Evolutionary conservation across 1,140 invertebrate species (phyloP).

Genomic region (Hylyphantes graminicola): DNA sequence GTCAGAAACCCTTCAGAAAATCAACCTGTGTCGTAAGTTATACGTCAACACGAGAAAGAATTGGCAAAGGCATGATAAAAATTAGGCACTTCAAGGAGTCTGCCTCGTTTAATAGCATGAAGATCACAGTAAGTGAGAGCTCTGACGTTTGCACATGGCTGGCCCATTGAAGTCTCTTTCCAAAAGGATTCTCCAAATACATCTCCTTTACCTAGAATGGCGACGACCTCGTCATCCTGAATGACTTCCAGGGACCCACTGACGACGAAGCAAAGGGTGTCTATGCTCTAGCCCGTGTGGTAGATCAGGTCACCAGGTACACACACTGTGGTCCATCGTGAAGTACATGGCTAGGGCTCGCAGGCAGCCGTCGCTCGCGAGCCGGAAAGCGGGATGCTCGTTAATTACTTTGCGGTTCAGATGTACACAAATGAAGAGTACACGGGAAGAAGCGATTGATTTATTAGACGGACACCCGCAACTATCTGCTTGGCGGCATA

Average conservation of each 20-base stretch:
- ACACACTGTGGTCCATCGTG: constrained; percentile 96
- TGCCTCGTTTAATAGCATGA: constrained; percentile 97
- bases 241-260: constrained; percentile 99
- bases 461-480: too few relatives aligned
- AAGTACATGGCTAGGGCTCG: constrained; percentile 99
- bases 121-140: constrained; percentile 99
- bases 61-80: constrained; percentile 99
- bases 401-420: constrained; percentile 99
- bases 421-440: constrained; percentile 90
- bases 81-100: constrained; percentile 95
- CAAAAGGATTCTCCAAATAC: constrained; percentile 99
- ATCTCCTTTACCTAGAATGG: constrained; percentile 96
- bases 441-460: too few relatives aligned
- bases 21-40: constrained; percentile 95
- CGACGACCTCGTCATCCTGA: constrained; percentile 99
- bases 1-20: constrained; percentile 98
- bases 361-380: constrained; percentile 98
- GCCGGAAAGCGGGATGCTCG: constrained; percentile 97
- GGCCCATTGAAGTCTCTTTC: constrained; percentile 95
- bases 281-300: constrained; percentile 98
- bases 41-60: constrained; percentile 99
- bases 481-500: too few relatives aligned
- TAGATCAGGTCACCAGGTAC: constrained; percentile 95
- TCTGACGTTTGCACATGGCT: constrained; percentile 98
- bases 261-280: constrained; percentile 98